Percentiles rank a stretch among this genome's conserved stretches.
Evolutionary conservation across 2,797 vertebrate species (phyloP).

Genomic region (Sebastes ruberrimus): DNA sequence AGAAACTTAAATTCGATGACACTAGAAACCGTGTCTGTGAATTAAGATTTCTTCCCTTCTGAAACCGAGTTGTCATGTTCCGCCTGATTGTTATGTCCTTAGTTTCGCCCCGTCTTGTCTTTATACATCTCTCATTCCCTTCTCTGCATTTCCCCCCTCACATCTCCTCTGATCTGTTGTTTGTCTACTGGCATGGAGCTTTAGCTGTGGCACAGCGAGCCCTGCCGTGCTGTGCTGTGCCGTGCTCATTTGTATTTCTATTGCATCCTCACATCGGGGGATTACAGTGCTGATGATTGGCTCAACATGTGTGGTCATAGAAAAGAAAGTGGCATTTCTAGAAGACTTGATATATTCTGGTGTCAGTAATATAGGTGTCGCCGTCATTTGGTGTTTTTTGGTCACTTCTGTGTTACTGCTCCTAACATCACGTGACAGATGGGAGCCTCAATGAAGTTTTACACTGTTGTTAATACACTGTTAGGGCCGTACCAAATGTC

Average conservation of each 20-base stretch:
- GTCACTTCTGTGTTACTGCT: not conserved
- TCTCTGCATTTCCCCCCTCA: not conserved
- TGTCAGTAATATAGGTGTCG: not conserved
- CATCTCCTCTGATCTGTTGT: slow-evolving; percentile 11
- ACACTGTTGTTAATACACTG: not conserved
- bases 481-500: not conserved
- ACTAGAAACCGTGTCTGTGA: not conserved
- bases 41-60: not conserved
- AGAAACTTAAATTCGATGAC: not conserved
- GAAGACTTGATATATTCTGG: not conserved
- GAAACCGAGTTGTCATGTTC: not conserved
- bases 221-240: slow-evolving; percentile 4
- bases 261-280: not conserved
- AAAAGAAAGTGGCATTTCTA: not conserved
- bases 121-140: not conserved
- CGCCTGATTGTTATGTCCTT: not conserved
- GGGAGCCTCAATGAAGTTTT: not conserved
- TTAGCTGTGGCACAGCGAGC: not conserved
- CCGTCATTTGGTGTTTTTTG: not conserved
- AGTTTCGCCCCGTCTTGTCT: not conserved
- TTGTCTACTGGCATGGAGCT: not conserved
- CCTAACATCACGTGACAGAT: not conserved
- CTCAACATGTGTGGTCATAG: not conserved
- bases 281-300: slow-evolving; percentile 3
- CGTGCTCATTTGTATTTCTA: slow-evolving; percentile 14